phyloP scores from a whole-genome alignment of 2,113 vertebrate species.

The Atrichornis clamosus region DNA sequence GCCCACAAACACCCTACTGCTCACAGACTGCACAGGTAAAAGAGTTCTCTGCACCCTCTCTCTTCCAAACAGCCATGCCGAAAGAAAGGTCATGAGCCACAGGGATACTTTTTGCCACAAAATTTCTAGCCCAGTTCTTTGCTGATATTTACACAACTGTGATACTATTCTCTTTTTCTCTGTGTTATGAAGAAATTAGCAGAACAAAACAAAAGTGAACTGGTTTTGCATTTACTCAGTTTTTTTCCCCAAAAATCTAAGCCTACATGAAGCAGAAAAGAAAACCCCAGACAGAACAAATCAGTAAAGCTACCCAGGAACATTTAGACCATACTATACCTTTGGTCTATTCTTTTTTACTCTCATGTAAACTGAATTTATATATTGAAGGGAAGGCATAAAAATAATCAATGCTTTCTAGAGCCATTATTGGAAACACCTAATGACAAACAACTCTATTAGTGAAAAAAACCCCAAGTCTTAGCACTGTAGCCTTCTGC shows the following conservation, averaged over 20 bases:
- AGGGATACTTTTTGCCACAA: neutral
- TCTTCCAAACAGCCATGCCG: neutral
- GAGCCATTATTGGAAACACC: neutral
- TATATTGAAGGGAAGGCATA: neutral
- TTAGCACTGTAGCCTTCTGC: neutral
- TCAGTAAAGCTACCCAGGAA: neutral
- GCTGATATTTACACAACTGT: neutral
- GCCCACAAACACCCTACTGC: neutral
- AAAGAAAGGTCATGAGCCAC: neutral
- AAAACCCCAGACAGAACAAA: neutral
- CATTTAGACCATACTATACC: neutral
- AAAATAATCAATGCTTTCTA: conserved; percentile 19
- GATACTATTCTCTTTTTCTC: neutral
- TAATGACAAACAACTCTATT: neutral
- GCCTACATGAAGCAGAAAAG: neutral
- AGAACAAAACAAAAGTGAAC: neutral
- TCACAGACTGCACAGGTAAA: neutral
- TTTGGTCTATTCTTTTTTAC: neutral
- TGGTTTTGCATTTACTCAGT: neutral
- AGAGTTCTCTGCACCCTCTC: neutral
- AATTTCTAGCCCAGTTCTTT: neutral
- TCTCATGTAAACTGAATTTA: neutral
- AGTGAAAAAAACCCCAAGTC: neutral
- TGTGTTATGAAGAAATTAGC: neutral
- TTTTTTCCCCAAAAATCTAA: neutral